phyloP scores from a whole-genome alignment of 92 coral and sea anemone species.

The Diadumene lineata region DNA sequence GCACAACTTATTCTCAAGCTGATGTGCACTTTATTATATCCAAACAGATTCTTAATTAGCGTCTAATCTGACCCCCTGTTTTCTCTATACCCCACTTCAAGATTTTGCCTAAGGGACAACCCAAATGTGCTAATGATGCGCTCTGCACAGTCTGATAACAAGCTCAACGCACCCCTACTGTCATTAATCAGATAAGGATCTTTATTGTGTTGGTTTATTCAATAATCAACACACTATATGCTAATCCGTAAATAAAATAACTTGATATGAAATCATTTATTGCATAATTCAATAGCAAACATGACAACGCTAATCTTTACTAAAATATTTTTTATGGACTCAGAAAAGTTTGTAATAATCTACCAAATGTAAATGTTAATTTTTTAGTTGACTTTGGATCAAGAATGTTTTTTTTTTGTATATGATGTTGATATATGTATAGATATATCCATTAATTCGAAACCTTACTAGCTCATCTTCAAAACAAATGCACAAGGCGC shows the following conservation, averaged over 20 bases:
- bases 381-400: too few relatives aligned
- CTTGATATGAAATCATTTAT: not conserved
- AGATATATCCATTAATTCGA: not conserved
- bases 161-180: conserved; percentile 17
- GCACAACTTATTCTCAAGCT: not conserved
- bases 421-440: not conserved
- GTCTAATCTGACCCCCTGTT: not conserved
- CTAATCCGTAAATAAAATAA: conserved; percentile 17
- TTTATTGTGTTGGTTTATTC: conserved; percentile 28
- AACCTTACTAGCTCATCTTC: too few relatives aligned
- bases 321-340: too few relatives aligned
- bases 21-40: conserved; percentile 3
- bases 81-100: conserved; percentile 41
- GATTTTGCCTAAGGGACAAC: conserved; percentile 26
- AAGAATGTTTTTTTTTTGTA: not conserved
- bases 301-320: not conserved
- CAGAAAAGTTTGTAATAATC: too few relatives aligned
- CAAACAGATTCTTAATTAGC: conserved; percentile 5
- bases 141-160: conserved; percentile 40
- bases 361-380: too few relatives aligned
- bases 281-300: too few relatives aligned
- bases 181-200: conserved; percentile 19
- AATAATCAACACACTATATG: conserved; percentile 10
- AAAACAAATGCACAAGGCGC: too few relatives aligned
- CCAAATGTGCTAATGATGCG: conserved; percentile 39